A percentile compares a stretch with the other conserved stretches of the same genome.
These are phyloP conservation scores for Blastobasis adustella DNA, from an alignment of 2,888 invertebrate species.

Conservation along the genomic window DNA sequence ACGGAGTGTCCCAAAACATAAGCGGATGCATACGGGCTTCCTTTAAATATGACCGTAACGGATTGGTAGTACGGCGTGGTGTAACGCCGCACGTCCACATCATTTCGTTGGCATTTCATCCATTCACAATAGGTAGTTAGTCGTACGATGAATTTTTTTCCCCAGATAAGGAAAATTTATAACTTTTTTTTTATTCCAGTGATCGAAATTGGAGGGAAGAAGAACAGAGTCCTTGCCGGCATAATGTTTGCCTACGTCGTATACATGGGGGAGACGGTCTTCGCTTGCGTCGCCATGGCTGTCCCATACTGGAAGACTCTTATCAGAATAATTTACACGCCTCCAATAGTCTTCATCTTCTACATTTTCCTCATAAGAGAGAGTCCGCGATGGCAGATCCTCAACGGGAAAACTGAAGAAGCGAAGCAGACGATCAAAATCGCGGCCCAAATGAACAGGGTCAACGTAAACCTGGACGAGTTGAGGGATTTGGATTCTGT, in stretches of 20 bases:
- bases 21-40: too few relatives aligned
- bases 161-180: too few relatives aligned
- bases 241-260: slow-evolving; percentile 46
- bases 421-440: slow-evolving; percentile 36
- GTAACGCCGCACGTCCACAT: too few relatives aligned
- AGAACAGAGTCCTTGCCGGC: slow-evolving; percentile 42
- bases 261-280: slow-evolving; percentile 46
- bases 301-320: slow-evolving; percentile 51
- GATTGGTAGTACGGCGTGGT: too few relatives aligned
- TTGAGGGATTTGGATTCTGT: slow-evolving; percentile 31
- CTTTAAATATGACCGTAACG: too few relatives aligned
- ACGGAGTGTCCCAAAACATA: too few relatives aligned
- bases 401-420: slow-evolving; percentile 41
- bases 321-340: slow-evolving; percentile 44
- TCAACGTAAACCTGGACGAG: slow-evolving; percentile 36
- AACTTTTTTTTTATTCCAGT: slow-evolving; percentile 34
- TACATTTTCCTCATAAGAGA: slow-evolving; percentile 40
- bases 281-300: slow-evolving; percentile 48
- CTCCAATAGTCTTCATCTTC: slow-evolving; percentile 37
- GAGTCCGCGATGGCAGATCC: slow-evolving; percentile 55
- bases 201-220: slow-evolving; percentile 46
- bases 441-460: slow-evolving; percentile 41
- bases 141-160: too few relatives aligned
- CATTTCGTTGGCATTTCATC: too few relatives aligned
- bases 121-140: too few relatives aligned